Conservation (phyloP, 2,797 vertebrate species). For the Picus viridis region DNA sequence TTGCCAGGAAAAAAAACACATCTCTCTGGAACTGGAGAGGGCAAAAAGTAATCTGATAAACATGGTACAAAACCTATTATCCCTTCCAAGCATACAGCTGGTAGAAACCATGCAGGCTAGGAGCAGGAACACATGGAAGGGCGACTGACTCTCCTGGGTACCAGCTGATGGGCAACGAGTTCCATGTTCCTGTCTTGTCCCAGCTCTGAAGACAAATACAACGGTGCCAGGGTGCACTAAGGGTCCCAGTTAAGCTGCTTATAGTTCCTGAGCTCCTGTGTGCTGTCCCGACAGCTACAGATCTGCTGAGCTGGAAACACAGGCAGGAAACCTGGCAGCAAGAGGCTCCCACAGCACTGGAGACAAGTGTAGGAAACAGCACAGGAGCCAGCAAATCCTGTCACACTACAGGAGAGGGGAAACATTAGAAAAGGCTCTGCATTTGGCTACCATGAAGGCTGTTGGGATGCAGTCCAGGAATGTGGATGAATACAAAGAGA, state of each 20-base stretch:
- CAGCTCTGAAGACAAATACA: not conserved
- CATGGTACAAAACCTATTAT: not conserved
- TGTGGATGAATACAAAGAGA: not conserved
- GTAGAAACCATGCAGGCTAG: not conserved
- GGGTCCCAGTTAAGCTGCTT: not conserved
- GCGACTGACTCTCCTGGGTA: not conserved
- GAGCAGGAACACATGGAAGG: not conserved
- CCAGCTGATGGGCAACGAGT: not conserved
- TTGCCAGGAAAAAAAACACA: not conserved
- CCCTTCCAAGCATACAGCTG: not conserved
- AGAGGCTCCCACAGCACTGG: not conserved
- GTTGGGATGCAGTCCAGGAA: slow-evolving; percentile 25
- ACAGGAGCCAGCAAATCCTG: slow-evolving; percentile 11
- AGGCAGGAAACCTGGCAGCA: not conserved
- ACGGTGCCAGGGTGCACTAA: not conserved
- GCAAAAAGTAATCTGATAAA: not conserved
- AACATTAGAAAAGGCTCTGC: not conserved
- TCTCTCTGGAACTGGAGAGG: not conserved
- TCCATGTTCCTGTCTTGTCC: not conserved
- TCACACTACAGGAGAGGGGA: not conserved
- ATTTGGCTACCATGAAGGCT: not conserved
- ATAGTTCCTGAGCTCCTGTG: not conserved
- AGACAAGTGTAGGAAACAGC: not conserved
- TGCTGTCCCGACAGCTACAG: not conserved
- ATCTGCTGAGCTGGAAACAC: not conserved